phyloP scores from a whole-genome alignment of 2,888 invertebrate genomes.

The Folsomia candida region DNA sequence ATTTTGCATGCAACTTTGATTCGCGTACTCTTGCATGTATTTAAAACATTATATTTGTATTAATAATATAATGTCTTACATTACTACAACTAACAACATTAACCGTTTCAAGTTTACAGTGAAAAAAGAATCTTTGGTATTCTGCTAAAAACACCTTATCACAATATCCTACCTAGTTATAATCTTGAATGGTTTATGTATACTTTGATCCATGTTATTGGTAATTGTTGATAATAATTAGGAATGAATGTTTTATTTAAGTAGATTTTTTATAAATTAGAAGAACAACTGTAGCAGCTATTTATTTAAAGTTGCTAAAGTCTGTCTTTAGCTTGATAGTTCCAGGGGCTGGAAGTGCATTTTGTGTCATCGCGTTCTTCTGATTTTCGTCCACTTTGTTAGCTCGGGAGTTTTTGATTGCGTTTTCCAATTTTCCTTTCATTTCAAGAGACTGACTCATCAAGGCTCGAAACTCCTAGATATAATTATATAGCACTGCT shows the following conservation, averaged over 20 bases:
- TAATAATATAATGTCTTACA: not conserved
- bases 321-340: conserved; percentile 91
- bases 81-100: no score
- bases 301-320: conserved; percentile 75
- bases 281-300: no score
- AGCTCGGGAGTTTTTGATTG: conserved; percentile 64
- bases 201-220: no score
- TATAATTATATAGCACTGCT: not conserved
- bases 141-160: no score
- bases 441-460: conserved; percentile 81
- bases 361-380: conserved; percentile 18
- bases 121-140: no score
- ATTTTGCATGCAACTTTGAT: not conserved
- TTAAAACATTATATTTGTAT: not conserved
- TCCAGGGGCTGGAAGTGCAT: conserved; percentile 58
- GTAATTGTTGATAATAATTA: no score
- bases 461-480: conserved; percentile 81
- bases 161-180: no score
- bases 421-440: conserved; percentile 77
- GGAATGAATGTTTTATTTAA: no score
- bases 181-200: no score
- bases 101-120: no score
- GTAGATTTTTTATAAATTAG: no score
- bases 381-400: conserved; percentile 26
- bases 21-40: not conserved